Evolutionary conservation across 2,113 vertebrate species (phyloP), one percentile per base, ranked within the genome.

Genomic region (Tyrannus savana): DNA sequence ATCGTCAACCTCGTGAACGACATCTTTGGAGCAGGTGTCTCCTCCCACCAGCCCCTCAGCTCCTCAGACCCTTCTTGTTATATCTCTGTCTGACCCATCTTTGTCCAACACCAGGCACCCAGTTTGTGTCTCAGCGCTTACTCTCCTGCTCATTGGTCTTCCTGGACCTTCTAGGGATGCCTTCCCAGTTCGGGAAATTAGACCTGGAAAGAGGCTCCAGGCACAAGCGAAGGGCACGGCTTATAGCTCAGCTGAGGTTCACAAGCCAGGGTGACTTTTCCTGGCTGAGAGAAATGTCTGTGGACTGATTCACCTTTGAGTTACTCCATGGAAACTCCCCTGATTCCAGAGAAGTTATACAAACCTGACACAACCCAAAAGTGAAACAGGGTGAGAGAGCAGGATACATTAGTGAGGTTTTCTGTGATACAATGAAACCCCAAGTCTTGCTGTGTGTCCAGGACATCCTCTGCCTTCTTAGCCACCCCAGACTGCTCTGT

Each of bases 1-100:
- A 96, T 99, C 1, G 93, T 99, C 31, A 98, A 98, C 92, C 98
- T 99, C 4, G 98, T 99, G 67, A 99, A 99, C 0, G 99, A 99
- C 79, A 97, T 99, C 63, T 99, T 99, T 71, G 99, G 98, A 92
- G 99, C 99, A 22, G 98, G 99, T 99, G 97, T 73, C 97, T 53
- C 78, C 59, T 25, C 55, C 42, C 53, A 19, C 8, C 0, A 0
- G 14, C 21, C 24, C 60, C 62, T 64, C 59, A 35, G 56, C 69
- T 64, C 67, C 77, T 28, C 55, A 16, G 63, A 11, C 19, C 56
- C 42, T 64, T 91, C 1, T 0, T 24, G 10, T 44, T 50, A 19
- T 5, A n/a, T 14, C 31, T 82, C 59, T 39, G 12, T 12, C 53
- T 63, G 64, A 49, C n/a, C 44, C 12, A 37, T 42, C 53, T 42